Base-by-base conservation (phyloP, 2,113 vertebrate species). In the Crotalus viridis region DNA sequence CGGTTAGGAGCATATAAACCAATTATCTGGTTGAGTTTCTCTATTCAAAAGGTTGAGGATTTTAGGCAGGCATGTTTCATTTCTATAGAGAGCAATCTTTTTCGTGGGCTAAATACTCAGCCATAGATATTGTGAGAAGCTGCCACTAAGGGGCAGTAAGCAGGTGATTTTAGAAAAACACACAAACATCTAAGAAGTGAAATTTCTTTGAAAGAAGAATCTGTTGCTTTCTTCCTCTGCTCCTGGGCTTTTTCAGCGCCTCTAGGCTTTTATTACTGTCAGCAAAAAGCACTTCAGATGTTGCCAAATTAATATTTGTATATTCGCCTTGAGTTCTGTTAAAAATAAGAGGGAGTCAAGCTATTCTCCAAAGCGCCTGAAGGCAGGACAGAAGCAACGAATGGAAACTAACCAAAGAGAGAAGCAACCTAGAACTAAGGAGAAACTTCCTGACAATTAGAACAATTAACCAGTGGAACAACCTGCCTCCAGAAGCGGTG, bases 51-150 rank as follows among this genome's bases (percentile, higher is more conserved):
- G 4, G 13, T 93, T 85, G 59, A 86, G 28, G 59, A 91, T 95
- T 93, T 90, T 54, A 89, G 90, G 46, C 7, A 91, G 39, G 91
- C 90, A 22, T 6, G 54, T 92, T 57, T 9, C 74, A 55, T 94
- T 95, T 93, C 43, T 21, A 28, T 69, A 61, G 0, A 57, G 0
- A 10, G 0, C 52, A 93, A 88, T 85, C 0, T 87, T 7, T 26
- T 85, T 56, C 4, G 5, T 48, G 85, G 74, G 69, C 74, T 52
- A 90, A 61, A 87, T 86, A 61, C n/a, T 24, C 51, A 52, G 46
- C 88, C 43, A 74, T 26, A 56, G 89, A 54, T 87, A 85, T 61
- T 43, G 56, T 90, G 90, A 54, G 48, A 33, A 87, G 33, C 91
- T 48, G 86, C 61, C 89, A 90, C 46, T 89, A 90, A 81, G 89